A percentile compares a stretch with the other conserved stretches of the same genome.
Conservation (phyloP, 2,113 vertebrate genomes). For the Talpa occidentalis region DNA sequence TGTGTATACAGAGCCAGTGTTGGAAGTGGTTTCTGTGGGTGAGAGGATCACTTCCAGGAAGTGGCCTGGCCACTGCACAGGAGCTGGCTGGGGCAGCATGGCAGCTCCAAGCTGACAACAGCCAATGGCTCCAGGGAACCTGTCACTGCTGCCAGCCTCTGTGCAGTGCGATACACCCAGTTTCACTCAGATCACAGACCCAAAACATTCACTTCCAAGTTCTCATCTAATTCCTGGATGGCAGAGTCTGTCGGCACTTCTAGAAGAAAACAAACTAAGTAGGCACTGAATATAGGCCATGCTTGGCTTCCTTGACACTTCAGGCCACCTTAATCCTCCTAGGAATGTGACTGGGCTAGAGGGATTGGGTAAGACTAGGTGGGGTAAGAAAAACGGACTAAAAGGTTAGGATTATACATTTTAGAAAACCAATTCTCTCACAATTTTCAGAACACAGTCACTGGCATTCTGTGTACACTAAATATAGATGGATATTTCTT, state of each 20-base stretch:
- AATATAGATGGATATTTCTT: not conserved
- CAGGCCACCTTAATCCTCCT: not conserved
- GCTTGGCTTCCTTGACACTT: not conserved
- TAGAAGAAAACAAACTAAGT: not conserved
- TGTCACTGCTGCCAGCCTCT: not conserved
- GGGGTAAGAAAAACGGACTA: not conserved
- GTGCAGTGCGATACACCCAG: not conserved
- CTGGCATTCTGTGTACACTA: not conserved
- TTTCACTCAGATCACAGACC: not conserved
- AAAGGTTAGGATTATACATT: not conserved
- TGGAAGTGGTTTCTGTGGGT: not conserved
- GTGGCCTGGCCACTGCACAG: not conserved
- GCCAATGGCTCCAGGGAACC: not conserved
- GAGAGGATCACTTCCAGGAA: not conserved
- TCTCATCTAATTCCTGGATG: not conserved
- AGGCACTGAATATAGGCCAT: not conserved
- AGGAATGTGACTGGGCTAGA: not conserved
- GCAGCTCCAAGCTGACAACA: not conserved
- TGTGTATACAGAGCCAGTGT: not conserved
- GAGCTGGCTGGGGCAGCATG: not conserved
- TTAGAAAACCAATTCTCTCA: not conserved
- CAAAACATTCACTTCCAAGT: not conserved
- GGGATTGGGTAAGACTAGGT: not conserved
- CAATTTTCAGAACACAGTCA: not conserved
- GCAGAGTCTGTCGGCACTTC: not conserved